Percentiles rank a stretch among this genome's conserved stretches.
Evolutionary conservation across 1,140 invertebrate species (phyloP).

Genomic region (Nephila pilipes): DNA sequence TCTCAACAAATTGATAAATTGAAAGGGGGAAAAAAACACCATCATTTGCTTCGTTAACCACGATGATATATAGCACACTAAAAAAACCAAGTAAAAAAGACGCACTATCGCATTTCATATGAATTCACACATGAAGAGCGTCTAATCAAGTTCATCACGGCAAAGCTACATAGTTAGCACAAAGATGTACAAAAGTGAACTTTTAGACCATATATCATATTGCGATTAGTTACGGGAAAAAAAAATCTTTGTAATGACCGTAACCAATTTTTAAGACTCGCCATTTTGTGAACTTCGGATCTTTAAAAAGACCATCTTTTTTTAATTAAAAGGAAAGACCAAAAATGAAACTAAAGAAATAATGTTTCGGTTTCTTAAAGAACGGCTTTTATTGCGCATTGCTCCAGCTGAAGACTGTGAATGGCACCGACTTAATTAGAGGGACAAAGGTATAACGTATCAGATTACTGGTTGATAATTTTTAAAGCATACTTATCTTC

Average conservation of each 20-base stretch:
- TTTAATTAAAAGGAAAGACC: not conserved
- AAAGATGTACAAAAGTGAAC: not conserved
- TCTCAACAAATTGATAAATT: slow-evolving; percentile 6
- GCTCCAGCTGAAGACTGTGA: not conserved
- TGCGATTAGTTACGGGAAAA: slow-evolving; percentile 48
- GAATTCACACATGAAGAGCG: slow-evolving; percentile 11
- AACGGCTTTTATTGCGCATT: not conserved
- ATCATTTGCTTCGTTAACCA: slow-evolving; percentile 71
- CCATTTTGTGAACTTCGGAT: not conserved
- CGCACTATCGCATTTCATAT: slow-evolving; percentile 47
- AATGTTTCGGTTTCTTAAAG: slow-evolving; percentile 12
- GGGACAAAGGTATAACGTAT: slow-evolving; percentile 19
- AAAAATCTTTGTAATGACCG: not conserved
- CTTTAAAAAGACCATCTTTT: not conserved
- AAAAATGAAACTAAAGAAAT: slow-evolving; percentile 13
- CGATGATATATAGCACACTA: slow-evolving; percentile 26
- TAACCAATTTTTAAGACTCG: slow-evolving; percentile 47
- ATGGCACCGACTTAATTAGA: slow-evolving; percentile 43
- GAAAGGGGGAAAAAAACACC: not conserved
- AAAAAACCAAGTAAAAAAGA: slow-evolving; percentile 1
- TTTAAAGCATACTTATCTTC: slow-evolving; percentile 16
- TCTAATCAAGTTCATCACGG: slow-evolving; percentile 24
- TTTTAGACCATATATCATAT: slow-evolving; percentile 45
- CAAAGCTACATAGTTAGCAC: not conserved
- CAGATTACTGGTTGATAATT: not conserved